phyloP scores from a whole-genome alignment of 2,888 invertebrate species.

The Bombylius discolor region DNA sequence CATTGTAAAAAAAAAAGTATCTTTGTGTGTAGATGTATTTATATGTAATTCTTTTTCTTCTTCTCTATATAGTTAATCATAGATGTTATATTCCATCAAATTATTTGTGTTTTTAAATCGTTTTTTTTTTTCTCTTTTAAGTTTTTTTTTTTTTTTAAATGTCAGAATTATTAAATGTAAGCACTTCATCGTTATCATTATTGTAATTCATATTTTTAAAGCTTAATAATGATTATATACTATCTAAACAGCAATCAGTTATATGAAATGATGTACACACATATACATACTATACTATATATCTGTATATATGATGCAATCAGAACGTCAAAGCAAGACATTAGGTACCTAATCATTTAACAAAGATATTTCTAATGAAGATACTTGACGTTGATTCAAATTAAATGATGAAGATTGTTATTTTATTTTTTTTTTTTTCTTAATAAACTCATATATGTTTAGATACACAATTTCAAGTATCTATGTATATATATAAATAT shows the following conservation, averaged over 20 bases:
- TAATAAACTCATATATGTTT: not conserved
- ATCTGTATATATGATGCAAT: not conserved
- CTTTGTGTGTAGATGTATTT: too few species aligned
- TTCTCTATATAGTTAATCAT: not conserved
- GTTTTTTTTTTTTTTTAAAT: not conserved
- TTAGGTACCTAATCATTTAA: not conserved
- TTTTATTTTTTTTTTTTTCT: not conserved
- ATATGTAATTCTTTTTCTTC: not conserved
- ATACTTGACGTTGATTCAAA: constrained; percentile 15
- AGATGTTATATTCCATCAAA: too few species aligned
- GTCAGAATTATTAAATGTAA: not conserved
- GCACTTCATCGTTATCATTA: not conserved
- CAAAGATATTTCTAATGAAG: constrained; percentile 12
- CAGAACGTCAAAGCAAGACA: not conserved
- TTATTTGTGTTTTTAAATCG: too few species aligned
- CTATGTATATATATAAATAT: too few species aligned
- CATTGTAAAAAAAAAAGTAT: too few species aligned
- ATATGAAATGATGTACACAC: not conserved
- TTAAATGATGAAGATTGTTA: constrained; percentile 5
- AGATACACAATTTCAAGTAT: too few species aligned
- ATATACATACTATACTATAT: not conserved
- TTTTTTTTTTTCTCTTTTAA: not conserved
- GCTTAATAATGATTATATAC: too few species aligned
- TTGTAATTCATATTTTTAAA: not conserved
- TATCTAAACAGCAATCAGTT: constrained; percentile 3